Evolutionary conservation across 2,113 vertebrate genomes (phyloP).

Genomic region (Pseudorhombus dupliciocellatus): DNA sequence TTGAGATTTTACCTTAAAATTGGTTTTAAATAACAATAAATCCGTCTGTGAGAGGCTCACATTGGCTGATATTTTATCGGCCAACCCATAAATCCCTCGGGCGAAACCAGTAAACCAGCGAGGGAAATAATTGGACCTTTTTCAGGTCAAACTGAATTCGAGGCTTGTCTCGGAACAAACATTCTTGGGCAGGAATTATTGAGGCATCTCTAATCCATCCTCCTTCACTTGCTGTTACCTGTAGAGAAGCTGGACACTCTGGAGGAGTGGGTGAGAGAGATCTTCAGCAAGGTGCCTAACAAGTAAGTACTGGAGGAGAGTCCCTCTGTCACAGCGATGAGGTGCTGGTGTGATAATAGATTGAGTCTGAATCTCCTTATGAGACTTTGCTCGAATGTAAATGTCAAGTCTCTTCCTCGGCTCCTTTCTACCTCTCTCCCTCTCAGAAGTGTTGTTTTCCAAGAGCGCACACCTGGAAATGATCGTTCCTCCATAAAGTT

Average conservation of each 20-base stretch:
- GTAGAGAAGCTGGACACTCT: conserved; percentile 94
- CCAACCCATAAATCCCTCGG: neutral
- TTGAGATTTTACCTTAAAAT: no score
- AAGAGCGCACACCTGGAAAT: conserved; percentile 34
- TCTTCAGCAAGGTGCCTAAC: conserved; percentile 95
- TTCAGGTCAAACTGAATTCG: neutral
- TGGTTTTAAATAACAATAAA: no score
- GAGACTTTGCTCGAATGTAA: conserved; percentile 46
- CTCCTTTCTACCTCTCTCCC: conserved; percentile 8
- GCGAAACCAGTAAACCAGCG: neutral
- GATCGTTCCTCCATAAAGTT: conserved; percentile 19
- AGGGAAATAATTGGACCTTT: neutral
- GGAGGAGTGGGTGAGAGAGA: conserved; percentile 96
- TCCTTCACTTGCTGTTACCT: conserved; percentile 34
- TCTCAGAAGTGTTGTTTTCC: conserved; percentile 8
- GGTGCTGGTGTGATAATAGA: conserved; percentile 36
- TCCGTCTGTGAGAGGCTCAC: no score
- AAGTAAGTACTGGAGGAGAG: conserved; percentile 85
- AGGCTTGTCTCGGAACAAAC: neutral
- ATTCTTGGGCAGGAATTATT: conserved; percentile 9
- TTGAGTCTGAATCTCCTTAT: conserved; percentile 44
- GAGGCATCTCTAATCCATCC: conserved; percentile 40
- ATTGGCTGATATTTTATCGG: neutral
- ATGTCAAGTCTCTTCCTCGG: conserved; percentile 51
- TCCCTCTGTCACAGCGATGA: conserved; percentile 46